Base-by-base conservation (phyloP, 2,888 invertebrate species). In the Amblyjoppa proteus region DNA sequence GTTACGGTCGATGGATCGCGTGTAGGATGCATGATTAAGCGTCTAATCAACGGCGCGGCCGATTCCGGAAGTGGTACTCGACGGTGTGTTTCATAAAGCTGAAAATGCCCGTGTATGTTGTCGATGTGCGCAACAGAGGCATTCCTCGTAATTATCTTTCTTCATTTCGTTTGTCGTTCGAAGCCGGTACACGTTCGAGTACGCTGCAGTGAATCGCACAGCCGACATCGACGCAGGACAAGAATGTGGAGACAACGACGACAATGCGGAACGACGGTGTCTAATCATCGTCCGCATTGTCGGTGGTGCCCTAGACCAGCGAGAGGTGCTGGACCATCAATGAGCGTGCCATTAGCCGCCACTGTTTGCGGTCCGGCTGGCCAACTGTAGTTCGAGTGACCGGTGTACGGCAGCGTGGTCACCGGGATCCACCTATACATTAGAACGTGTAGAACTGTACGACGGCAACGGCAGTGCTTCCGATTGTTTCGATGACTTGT, bases 261-360 rank as follows among this genome's bases (percentile, higher is more conserved):
- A 49, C 69, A 41, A 70, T 70, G 56, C 38, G 58, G 89, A 89
- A 88, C 85, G 86, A 90, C 87, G 89, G 82, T 88, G 90, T 91
- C 90, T 90, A 92, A 92, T 92, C 90, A 91, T 91, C 90, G 86
- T 86, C 70, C 87, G 88, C 89, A 91, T 92, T 92, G 90, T 92
- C 89, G 87, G 79, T 83, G 49, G 78, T 85, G 86, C 87, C 78
- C 69, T 76, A 86, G 74, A 31, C 16, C 80, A 61, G 51, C 71
- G 53, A 70, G 69, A 82, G 74, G 74, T 85, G 80, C 83, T 85
- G 70, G 78, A 53, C 85, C 88, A 85, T 90, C 88, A 91, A 91
- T 90, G 90, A 90, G 87, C 88, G 85, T 82, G 87, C 89, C 91
- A 92, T 92, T 91, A 91, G 88, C 86, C 88, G 89, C 88, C 89